Evolutionary conservation across 2,888 invertebrate genomes (phyloP).

Genomic region (Andrena bicolor): DNA sequence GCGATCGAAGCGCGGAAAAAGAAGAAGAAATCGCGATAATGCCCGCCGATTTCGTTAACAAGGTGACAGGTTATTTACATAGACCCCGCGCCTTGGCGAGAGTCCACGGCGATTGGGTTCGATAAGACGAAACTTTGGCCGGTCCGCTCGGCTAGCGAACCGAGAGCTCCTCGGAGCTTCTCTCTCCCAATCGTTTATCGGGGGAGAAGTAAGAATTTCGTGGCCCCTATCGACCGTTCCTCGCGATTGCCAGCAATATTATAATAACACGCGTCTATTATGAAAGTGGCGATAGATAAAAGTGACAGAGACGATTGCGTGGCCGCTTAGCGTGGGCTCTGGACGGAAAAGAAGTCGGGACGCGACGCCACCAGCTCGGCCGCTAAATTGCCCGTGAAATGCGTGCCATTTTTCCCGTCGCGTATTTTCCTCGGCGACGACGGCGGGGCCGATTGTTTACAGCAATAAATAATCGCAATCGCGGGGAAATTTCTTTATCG

Average conservation of each 20-base stretch:
- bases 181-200: not conserved
- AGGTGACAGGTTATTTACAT: constrained; percentile 39
- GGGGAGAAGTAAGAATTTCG: constrained; percentile 20
- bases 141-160: not conserved
- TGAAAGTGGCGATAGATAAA: constrained; percentile 45
- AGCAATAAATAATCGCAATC: constrained; percentile 54
- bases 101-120: not conserved
- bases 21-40: not conserved
- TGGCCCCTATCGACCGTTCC: constrained; percentile 27
- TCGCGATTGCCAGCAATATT: constrained; percentile 20
- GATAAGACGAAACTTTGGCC: constrained; percentile 12
- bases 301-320: constrained; percentile 26
- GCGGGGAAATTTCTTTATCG: constrained; percentile 47
- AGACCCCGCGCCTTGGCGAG: not conserved
- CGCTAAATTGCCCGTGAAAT: constrained; percentile 53
- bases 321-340: not conserved
- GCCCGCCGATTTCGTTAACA: constrained; percentile 2
- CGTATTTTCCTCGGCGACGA: constrained; percentile 6
- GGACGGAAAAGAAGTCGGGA: not conserved
- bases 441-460: constrained; percentile 37
- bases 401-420: constrained; percentile 7
- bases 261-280: constrained; percentile 36
- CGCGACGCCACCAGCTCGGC: too few species aligned
- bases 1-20: not conserved
- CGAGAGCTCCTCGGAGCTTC: not conserved